Evolutionary conservation across 2,797 vertebrate species (phyloP), one percentile per base, ranked within the genome.

Genomic region (Lacerta viridis): DNA sequence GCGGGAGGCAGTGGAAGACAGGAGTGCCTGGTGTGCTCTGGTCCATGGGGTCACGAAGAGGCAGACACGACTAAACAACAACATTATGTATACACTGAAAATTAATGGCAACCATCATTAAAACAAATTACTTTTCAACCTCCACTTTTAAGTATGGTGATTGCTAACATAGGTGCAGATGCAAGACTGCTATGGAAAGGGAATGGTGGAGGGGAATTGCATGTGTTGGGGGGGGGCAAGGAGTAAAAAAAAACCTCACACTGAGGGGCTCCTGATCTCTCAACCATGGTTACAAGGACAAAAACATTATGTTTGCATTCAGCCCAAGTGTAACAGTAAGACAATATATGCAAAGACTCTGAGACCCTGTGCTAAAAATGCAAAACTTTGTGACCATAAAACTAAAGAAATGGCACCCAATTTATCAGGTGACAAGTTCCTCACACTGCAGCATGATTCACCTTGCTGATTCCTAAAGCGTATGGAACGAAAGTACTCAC

Each of bases 401-500:
- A 75, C 10, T 15, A 55, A 72, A 50, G 50, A 55, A 33, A 68
- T 23, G 6, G 20, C 9, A 3, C 3, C 27, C 61, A 46, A 29
- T 5, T 9, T 29, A 6, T 43, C 72, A 18, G 3, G 64, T 17
- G 29, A 64, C 27, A 25, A 50, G 17, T 68, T 77, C 29, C 59
- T n/a, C 15, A 7, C 5, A 17, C 39, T 64, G 41, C 17, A 79
- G 41, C 1, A 36, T 69, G 59, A 25, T 5, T 61, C 33, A 17
- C 4, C 23, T 61, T 50, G n/a, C 4, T 36, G 11, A 50, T 46
- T 88, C 23, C 41, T 27, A n/a, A 41, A 80, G 11, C 13, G 2
- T 15, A 55, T n/a, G 39, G 50, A 85, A 85, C n/a, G n/a, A 69
- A 68, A n/a, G 1, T 59, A 87, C 93, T 90, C 94, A 98, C 98